phyloP scores from a whole-genome alignment of 2,797 vertebrate species.

The Pseudomugil tenellus region DNA sequence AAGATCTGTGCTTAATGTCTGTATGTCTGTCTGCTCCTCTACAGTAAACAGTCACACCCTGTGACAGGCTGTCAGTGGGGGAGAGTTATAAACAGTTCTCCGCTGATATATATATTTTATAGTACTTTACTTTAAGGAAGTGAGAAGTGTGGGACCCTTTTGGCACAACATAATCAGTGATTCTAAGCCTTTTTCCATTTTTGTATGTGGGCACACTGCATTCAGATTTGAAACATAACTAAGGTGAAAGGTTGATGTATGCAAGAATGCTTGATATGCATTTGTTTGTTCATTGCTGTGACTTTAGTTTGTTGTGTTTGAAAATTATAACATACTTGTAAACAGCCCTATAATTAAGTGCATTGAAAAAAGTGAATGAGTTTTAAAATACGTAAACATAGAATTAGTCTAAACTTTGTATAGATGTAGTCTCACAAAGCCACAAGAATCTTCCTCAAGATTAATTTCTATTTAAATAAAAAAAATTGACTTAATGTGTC shows the following conservation, averaged over 20 bases:
- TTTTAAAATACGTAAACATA: no score
- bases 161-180: background rate
- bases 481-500: no score
- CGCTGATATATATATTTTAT: background rate
- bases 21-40: constrained; percentile 22
- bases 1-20: constrained; percentile 47
- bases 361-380: no score
- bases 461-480: no score
- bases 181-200: background rate
- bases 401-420: no score
- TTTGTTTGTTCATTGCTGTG: no score
- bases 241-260: constrained; percentile 7
- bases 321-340: no score
- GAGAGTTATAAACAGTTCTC: constrained; percentile 20
- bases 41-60: constrained; percentile 34
- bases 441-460: no score
- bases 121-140: constrained; percentile 3
- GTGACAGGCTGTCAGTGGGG: constrained; percentile 13
- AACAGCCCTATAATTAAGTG: no score
- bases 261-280: constrained; percentile 19
- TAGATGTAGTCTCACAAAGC: no score
- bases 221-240: constrained; percentile 7
- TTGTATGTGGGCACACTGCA: background rate
- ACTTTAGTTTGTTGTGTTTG: no score
- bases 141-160: background rate